phyloP scores from a whole-genome alignment of 2,888 invertebrate genomes.

The Cheilosia pagana region DNA sequence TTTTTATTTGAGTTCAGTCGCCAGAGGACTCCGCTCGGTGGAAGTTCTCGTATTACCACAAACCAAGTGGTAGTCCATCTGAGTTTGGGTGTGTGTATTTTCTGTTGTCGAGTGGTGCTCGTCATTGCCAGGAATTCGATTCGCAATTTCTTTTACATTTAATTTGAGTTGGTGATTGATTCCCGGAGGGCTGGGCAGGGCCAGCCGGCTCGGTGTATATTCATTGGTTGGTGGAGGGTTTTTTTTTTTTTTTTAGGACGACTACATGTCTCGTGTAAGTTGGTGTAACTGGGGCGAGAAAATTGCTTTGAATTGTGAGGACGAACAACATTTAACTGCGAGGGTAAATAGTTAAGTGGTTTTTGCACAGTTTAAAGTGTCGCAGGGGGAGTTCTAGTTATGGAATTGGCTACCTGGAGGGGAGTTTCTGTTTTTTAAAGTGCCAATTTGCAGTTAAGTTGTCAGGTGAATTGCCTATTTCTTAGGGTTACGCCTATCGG shows the following conservation, averaged over 20 bases:
- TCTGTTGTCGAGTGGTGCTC: slow-evolving; percentile 70
- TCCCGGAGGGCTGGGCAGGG: slow-evolving; percentile 45
- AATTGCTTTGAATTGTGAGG: slow-evolving; percentile 73
- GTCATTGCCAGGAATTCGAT: slow-evolving; percentile 75
- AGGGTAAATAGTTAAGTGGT: slow-evolving; percentile 63
- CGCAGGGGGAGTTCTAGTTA: slow-evolving; percentile 14
- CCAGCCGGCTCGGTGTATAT: slow-evolving; percentile 47
- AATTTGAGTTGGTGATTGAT: slow-evolving; percentile 75
- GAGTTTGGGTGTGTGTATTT: slow-evolving; percentile 11
- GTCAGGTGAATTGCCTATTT: not conserved
- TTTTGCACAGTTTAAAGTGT: slow-evolving; percentile 70
- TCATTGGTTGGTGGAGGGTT: slow-evolving; percentile 41
- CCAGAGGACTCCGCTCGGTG: slow-evolving; percentile 22
- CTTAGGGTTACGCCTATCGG: not conserved
- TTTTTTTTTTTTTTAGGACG: slow-evolving; percentile 15
- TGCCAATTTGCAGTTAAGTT: not conserved
- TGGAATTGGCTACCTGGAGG: not conserved
- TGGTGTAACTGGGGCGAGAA: slow-evolving; percentile 73
- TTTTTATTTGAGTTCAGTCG: slow-evolving; percentile 6
- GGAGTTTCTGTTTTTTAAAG: not conserved
- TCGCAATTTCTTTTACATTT: slow-evolving; percentile 75
- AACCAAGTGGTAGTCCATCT: slow-evolving; percentile 51
- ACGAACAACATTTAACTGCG: slow-evolving; percentile 12
- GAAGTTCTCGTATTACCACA: slow-evolving; percentile 65
- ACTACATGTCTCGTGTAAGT: slow-evolving; percentile 64